These are phyloP conservation scores for Siniperca undulata DNA, from an alignment of 2,797 vertebrate species.

Conservation along the genomic window DNA sequence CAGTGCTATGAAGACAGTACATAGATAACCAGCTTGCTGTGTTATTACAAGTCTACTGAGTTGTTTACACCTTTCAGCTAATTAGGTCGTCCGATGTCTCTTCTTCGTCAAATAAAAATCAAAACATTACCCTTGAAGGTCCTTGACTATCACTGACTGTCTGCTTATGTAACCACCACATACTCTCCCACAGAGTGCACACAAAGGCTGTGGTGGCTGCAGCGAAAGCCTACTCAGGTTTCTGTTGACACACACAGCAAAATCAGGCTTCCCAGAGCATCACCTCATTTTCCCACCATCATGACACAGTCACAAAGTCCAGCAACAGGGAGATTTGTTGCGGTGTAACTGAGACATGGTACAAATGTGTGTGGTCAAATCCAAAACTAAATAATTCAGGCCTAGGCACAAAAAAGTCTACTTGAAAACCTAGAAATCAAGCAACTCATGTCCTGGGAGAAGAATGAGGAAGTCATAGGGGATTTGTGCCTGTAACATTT, in stretches of 20 bases:
- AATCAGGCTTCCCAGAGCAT: slow-evolving; percentile 53
- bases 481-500: slow-evolving; percentile 8
- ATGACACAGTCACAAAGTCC: slow-evolving; percentile 4
- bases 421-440: slow-evolving; percentile 46
- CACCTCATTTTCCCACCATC: slow-evolving; percentile 57
- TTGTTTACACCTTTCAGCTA: neutral
- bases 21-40: neutral
- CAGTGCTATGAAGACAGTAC: neutral
- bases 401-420: slow-evolving; percentile 19
- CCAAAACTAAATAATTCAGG: slow-evolving; percentile 41
- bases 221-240: slow-evolving; percentile 68
- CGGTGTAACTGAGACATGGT: slow-evolving; percentile 16
- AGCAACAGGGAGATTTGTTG: slow-evolving; percentile 39
- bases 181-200: slow-evolving; percentile 69
- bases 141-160: slow-evolving; percentile 41
- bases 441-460: slow-evolving; percentile 37
- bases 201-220: slow-evolving; percentile 41
- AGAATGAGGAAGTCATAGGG: slow-evolving; percentile 56
- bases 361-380: slow-evolving; percentile 32
- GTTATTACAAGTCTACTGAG: neutral
- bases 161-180: slow-evolving; percentile 58
- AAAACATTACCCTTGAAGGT: slow-evolving; percentile 37
- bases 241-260: slow-evolving; percentile 74
- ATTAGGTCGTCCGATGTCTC: neutral
- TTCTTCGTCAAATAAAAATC: slow-evolving; percentile 33